A percentile compares a stretch with the other conserved stretches of the same genome.
Conservation (phyloP, 2,797 vertebrate genomes). For the Odontamblyopus lacepedii region DNA sequence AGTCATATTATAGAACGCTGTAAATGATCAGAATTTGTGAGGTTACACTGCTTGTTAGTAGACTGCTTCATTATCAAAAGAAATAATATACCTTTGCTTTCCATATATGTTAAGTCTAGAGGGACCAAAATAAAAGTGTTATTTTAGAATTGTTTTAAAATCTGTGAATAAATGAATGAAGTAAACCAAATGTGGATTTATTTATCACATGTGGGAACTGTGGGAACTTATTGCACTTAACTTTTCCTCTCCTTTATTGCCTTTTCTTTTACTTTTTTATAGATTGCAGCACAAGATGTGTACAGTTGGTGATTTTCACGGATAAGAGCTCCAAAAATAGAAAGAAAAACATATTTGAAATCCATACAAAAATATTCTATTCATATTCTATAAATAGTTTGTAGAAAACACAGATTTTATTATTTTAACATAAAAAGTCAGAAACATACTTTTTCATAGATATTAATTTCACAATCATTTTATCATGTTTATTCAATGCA, state of each 20-base stretch:
- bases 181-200: slow-evolving; percentile 33
- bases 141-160: slow-evolving; percentile 77
- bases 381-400: too few species aligned
- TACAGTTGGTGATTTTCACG: background rate
- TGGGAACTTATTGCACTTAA: slow-evolving; percentile 30
- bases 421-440: background rate
- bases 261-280: slow-evolving; percentile 43
- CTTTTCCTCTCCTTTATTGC: slow-evolving; percentile 32
- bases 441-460: background rate
- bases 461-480: background rate
- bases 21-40: slow-evolving; percentile 48
- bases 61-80: slow-evolving; percentile 57
- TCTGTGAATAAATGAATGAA: slow-evolving; percentile 82
- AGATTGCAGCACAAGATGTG: slow-evolving; percentile 24
- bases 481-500: background rate
- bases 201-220: slow-evolving; percentile 37
- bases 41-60: slow-evolving; percentile 72
- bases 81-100: slow-evolving; percentile 66
- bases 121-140: slow-evolving; percentile 78
- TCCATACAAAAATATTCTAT: too few species aligned
- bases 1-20: slow-evolving; percentile 58
- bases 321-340: background rate
- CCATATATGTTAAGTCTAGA: slow-evolving; percentile 68
- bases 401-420: background rate
- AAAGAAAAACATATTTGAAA: background rate